These are phyloP conservation scores for Proisotoma minuta DNA, from an alignment of 2,888 invertebrate species.

Conservation along the genomic window DNA sequence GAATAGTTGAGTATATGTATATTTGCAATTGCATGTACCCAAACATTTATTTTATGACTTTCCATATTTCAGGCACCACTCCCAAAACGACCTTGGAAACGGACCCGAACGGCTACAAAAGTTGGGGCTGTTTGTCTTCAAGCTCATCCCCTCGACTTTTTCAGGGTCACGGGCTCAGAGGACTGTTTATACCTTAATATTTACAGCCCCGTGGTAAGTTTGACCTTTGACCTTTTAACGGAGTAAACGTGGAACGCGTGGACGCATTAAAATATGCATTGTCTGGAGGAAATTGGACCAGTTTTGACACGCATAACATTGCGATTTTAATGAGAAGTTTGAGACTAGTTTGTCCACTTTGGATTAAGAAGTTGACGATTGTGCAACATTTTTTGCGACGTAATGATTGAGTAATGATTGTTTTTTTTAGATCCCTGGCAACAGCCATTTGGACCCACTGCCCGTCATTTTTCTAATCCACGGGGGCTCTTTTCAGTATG, in stretches of 20 bases:
- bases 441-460: no score
- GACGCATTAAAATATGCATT: no score
- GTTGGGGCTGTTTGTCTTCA: conserved; percentile 30
- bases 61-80: conserved; percentile 22
- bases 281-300: no score
- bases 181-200: conserved; percentile 19
- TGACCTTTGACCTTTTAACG: no score
- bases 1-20: neutral
- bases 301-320: no score
- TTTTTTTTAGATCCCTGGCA: no score
- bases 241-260: no score
- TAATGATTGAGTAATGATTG: no score
- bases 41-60: neutral
- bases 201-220: conserved; percentile 20
- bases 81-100: conserved; percentile 33
- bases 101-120: conserved; percentile 21
- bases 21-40: neutral
- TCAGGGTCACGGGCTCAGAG: conserved; percentile 21
- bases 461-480: conserved; percentile 20
- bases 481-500: conserved; percentile 35
- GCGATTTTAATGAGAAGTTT: no score
- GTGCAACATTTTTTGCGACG: no score
- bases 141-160: conserved; percentile 30
- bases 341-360: no score
- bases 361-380: no score